Percentiles rank a stretch among this genome's conserved stretches.
Conservation (phyloP, 2,113 vertebrate species). For the Hyaena hyaena region DNA sequence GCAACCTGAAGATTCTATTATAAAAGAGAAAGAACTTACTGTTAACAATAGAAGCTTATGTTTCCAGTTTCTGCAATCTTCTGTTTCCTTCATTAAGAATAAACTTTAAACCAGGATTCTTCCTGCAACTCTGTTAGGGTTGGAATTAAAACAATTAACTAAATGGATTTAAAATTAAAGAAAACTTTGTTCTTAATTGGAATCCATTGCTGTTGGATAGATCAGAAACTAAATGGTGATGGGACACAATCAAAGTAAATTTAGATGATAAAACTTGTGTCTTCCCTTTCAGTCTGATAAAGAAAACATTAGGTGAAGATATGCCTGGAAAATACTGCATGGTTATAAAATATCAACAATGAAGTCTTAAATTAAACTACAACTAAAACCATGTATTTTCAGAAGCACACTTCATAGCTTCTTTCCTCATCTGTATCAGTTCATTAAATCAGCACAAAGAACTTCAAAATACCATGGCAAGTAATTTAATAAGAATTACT, state of each 20-base stretch:
- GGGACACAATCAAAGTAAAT: constrained; percentile 58
- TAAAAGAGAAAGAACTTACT: constrained; percentile 26
- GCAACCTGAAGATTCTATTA: not conserved
- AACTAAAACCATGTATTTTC: constrained; percentile 63
- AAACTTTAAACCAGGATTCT: constrained; percentile 44
- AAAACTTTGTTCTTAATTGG: constrained; percentile 65
- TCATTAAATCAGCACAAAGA: constrained; percentile 63
- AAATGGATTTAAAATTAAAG: constrained; percentile 66
- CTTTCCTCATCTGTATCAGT: constrained; percentile 50
- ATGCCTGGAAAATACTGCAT: not conserved
- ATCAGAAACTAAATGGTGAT: constrained; percentile 65
- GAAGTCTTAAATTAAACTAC: constrained; percentile 57
- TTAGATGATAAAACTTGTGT: constrained; percentile 55
- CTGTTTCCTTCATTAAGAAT: constrained; percentile 43
- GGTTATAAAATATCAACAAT: not conserved
- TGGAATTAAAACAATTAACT: constrained; percentile 75
- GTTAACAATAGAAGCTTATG: not conserved
- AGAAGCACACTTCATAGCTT: constrained; percentile 27
- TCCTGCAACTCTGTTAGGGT: constrained; percentile 38
- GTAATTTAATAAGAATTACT: constrained; percentile 74
- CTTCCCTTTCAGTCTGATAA: constrained; percentile 54
- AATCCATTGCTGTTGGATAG: constrained; percentile 64
- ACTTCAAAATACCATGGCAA: constrained; percentile 65
- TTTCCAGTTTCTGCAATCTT: not conserved
- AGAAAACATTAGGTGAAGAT: constrained; percentile 39